These are phyloP conservation scores for Pseudorasbora parva DNA, from an alignment of 2,113 vertebrate genomes.

Conservation along the genomic window DNA sequence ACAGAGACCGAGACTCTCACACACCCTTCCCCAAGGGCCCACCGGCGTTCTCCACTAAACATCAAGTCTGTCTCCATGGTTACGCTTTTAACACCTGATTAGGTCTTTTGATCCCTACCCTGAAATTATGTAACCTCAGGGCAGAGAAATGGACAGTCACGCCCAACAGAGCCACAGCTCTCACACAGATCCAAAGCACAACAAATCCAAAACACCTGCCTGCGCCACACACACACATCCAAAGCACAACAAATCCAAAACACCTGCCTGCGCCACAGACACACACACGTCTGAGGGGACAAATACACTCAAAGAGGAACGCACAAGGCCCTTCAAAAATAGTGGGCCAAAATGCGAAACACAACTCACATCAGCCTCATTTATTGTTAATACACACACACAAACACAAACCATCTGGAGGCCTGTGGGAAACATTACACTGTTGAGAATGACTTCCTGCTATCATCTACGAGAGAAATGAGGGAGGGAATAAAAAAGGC, in stretches of 20 bases:
- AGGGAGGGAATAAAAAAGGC: conserved; percentile 27
- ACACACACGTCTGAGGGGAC: not conserved
- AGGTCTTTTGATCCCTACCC: conserved; percentile 59
- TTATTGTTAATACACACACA: conserved; percentile 16
- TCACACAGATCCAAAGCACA: conserved; percentile 22
- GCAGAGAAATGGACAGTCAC: conserved; percentile 40
- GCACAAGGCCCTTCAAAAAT: not conserved
- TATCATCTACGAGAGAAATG: conserved; percentile 13
- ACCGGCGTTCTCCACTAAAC: conserved; percentile 46
- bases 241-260: conserved; percentile 23
- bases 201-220: conserved; percentile 19
- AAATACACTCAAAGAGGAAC: not conserved
- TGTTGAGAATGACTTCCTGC: conserved; percentile 29
- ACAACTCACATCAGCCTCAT: not conserved
- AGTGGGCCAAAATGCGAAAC: not conserved
- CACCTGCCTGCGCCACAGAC: not conserved
- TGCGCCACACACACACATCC: not conserved
- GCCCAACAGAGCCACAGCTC: conserved; percentile 5
- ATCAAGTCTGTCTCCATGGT: conserved; percentile 48
- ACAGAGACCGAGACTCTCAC: conserved; percentile 35
- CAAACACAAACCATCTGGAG: conserved; percentile 36
- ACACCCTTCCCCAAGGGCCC: conserved; percentile 56
- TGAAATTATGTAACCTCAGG: conserved; percentile 60
- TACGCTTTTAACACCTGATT: conserved; percentile 65
- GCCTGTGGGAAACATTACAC: conserved; percentile 27